Evolutionary conservation across 2,797 vertebrate species (phyloP), one percentile per base, ranked within the genome.

Genomic region (Eulemur coronatus): DNA sequence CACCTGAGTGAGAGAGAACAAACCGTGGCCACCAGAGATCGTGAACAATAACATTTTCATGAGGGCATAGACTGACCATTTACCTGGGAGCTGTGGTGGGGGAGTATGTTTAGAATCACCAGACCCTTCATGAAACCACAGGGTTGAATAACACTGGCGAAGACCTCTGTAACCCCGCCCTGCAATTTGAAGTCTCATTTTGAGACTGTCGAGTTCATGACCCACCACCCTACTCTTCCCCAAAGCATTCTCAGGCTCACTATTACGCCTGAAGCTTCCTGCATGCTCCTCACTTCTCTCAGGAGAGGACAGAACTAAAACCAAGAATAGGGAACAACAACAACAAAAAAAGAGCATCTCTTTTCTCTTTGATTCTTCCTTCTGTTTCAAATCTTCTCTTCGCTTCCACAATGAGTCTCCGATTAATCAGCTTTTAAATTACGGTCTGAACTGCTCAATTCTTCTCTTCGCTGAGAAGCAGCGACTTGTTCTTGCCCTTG

Each of bases 341-440:
- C 59, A 35, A 33, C 26, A 30, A 33, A 14, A 13, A 78, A 73
- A 63, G 46, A 92, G 28, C 79, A 84, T 73, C 50, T 86, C 35
- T 86, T 82, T 90, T 88, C 67, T 33, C 30, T 95, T 72, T 73
- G 48, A 90, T 73, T 91, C 13, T 76, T 55, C 30, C 55, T 94
- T 94, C 92, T 85, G 24, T 91, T 92, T 82, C 90, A 69, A 73
- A 55, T 48, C 41, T 85, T 70, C 52, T 57, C 59, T 76, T 81
- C 12, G 3, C 89, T 96, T 94, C 48, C 33, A 76, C 52, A 50
- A 35, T 52, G 81, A 24, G 52, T 28, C n/a, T 94, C 91, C 73
- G 89, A 78, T 87, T 69, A 89, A 81, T 91, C 57, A 1, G 1
- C 17, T 67, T 76, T 76, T 76, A 26, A 79, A 73, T 48, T 84